Base-by-base conservation (phyloP, 2,797 vertebrate species). In the Characodon lateralis region DNA sequence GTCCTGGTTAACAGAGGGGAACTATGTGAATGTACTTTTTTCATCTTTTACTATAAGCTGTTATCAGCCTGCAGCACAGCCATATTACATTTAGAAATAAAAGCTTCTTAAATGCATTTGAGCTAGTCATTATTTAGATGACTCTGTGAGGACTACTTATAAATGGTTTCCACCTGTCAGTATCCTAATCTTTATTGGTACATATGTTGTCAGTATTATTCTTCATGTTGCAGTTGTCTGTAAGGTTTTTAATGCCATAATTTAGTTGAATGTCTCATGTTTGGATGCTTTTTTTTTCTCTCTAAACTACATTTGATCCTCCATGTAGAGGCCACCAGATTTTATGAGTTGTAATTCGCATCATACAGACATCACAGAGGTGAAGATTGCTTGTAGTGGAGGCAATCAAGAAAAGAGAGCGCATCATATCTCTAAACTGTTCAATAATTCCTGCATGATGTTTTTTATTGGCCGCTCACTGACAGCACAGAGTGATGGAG, bases 1-100 rank as follows among this genome's bases (percentile, higher is more conserved):
- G 73, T 31, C 43, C 81, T 82, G 80, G 72, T 85, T 88, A 82
- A 79, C 63, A 78, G 74, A 56, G 53, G 48, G 50, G 5, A 88
- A 83, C 85, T 76, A 82, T 82, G 59, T 4, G 10, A 71, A 61
- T 55, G 55, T 46, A 8, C 28, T 16, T 75, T 3, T 1, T 2
- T 35, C 69, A 24, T 48, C 0, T 56, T 73, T 74, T 66, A 39
- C 58, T 72, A 39, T 59, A 48, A 70, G 73, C 28, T 69, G 61
- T 31, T 46, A 26, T 43, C 48, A 1, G 72, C 48, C 70, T 8
- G 13, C 56, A 72, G 79, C 72, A 46, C 48, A 24, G 55, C 68
- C 80, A 66, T 70, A 51, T 68, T 82, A 80, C 51, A 12, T 28
- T 82, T 63, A 53, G 80, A 41, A 77, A 39, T 69, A n/a, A 71